Evolutionary conservation across 2,113 vertebrate species (phyloP).

Genomic region (Clarias magur): DNA sequence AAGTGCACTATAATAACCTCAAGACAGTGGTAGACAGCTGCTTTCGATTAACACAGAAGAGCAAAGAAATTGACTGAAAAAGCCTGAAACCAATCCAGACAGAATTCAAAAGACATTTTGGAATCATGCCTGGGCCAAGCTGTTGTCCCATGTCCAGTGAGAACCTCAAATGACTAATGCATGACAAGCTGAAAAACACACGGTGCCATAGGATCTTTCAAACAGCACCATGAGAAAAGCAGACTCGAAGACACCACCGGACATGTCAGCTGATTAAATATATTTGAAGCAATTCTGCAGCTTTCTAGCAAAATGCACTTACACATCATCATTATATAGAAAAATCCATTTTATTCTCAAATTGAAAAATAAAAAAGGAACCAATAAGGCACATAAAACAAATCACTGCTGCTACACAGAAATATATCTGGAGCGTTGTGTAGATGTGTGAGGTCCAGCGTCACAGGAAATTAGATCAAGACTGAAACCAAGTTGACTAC

Average conservation of each 20-base stretch:
- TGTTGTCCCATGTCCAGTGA: slow-evolving; percentile 51
- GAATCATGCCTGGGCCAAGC: slow-evolving; percentile 36
- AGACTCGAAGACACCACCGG: background rate
- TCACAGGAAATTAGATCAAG: slow-evolving; percentile 9
- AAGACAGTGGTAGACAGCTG: slow-evolving; percentile 67
- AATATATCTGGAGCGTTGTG: background rate
- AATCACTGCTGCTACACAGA: background rate
- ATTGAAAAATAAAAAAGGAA: background rate
- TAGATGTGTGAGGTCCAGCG: background rate
- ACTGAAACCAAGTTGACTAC: background rate
- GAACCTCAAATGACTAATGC: slow-evolving; percentile 29
- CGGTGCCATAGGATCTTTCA: background rate
- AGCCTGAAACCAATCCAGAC: slow-evolving; percentile 46
- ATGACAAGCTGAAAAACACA: slow-evolving; percentile 10
- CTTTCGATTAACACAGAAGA: slow-evolving; percentile 72
- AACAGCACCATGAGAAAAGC: background rate
- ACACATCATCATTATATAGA: background rate
- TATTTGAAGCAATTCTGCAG: background rate
- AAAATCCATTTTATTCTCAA: background rate
- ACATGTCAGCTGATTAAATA: background rate
- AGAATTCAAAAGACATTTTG: slow-evolving; percentile 50
- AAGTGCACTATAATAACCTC: slow-evolving; percentile 71
- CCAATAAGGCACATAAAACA: background rate
- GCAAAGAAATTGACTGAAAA: slow-evolving; percentile 43
- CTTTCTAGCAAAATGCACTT: background rate